Evolutionary conservation across 2,797 vertebrate species (phyloP), one percentile per base, ranked within the genome.

Genomic region (Sebastiscus albofasciatus): DNA sequence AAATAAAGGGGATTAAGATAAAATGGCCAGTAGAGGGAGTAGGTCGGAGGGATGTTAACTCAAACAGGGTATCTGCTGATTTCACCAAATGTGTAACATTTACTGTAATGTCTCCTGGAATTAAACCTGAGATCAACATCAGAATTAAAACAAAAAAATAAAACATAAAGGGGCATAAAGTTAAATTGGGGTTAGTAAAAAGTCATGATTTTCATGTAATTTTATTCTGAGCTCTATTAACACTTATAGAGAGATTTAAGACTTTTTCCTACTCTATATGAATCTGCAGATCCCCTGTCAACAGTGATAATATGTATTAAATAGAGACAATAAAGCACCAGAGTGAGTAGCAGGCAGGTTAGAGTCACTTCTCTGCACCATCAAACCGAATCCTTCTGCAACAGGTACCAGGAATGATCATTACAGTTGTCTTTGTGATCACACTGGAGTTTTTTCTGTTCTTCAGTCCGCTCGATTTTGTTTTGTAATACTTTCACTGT

Each of bases 401-500:
- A 61, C 46, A 70, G 68, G 49, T 22, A 86, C 69, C 72, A 89
- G 75, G 77, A 77, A 68, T 27, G 1, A 82, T 68, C 46, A 78
- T 80, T 80, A 66, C 69, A 79, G 71, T 78, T 83, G 70, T 90
- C 79, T 91, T 89, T 88, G 87, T 89, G 77, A 80, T 88, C 87
- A 87, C 87, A 90, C 61, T 74, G 22, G 65, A 68, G 75, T 65
- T 65, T 82, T 29, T 77, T 81, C 39, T 79, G 5, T 84, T 75
- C 31, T 79, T 60, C 33, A 22, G 60, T 86, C 24, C 3, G 56
- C 67, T 85, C 22, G 14, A 66, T 80, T 89, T 90, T 87, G 56
- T 92, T 94, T 94, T 90, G 87, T 94, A 84, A 92, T 84, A 89
- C 27, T 54, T 82, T 90, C 93, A 95, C 89, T 96, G 95, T 96